Percentiles rank a stretch among this genome's conserved stretches.
phyloP scores from a whole-genome alignment of 53 echinoderm and acorn worm species.

The Holothuria leucospilota region DNA sequence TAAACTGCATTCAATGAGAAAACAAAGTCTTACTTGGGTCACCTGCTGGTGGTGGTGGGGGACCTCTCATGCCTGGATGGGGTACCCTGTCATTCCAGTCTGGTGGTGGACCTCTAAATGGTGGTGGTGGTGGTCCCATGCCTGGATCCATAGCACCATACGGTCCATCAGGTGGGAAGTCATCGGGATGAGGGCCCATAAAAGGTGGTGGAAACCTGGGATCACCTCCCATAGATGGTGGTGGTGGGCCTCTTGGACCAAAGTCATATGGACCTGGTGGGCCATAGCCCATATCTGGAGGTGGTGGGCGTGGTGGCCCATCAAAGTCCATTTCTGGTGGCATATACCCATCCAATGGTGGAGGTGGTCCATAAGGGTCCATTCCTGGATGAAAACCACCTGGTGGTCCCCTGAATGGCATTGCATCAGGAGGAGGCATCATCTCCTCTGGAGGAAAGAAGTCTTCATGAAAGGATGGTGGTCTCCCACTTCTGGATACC shows the following conservation, averaged over 20 bases:
- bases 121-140: constrained; percentile 25
- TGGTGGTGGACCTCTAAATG: constrained; percentile 36
- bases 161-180: constrained; percentile 25
- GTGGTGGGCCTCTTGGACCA: constrained; percentile 61
- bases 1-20: too few species aligned
- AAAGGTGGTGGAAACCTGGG: constrained; percentile 36
- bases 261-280: constrained; percentile 62
- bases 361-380: constrained; percentile 43
- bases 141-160: constrained; percentile 30
- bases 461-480: constrained; percentile 43
- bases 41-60: constrained; percentile 32
- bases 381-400: constrained; percentile 19
- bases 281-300: constrained; percentile 31
- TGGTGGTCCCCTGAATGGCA: constrained; percentile 36
- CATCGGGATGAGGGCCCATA: constrained; percentile 39
- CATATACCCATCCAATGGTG: constrained; percentile 31
- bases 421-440: constrained; percentile 34
- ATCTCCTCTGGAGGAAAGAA: constrained; percentile 40
- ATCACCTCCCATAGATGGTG: constrained; percentile 45
- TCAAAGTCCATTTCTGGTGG: constrained; percentile 57
- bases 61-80: constrained; percentile 19
- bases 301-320: constrained; percentile 33
- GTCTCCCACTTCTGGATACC: constrained; percentile 28
- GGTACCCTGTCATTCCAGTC: constrained; percentile 24
- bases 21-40: constrained; percentile 20